phyloP scores from a whole-genome alignment of 1,140 invertebrate species.

The Portunus trituberculatus region DNA sequence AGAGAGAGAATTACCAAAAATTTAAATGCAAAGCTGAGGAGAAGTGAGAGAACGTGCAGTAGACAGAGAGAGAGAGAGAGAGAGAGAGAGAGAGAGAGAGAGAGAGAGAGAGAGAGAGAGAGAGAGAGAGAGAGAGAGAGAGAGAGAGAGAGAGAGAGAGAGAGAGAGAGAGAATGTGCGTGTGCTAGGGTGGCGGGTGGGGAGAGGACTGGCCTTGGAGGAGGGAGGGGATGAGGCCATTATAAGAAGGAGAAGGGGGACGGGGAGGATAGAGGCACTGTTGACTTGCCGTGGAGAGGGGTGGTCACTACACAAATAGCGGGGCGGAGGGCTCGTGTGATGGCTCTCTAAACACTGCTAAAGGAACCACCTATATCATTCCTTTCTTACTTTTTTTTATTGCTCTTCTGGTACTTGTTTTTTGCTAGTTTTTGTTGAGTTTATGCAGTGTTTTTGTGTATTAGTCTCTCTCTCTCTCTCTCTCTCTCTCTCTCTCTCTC shows the following conservation, averaged over 20 bases:
- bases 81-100: background rate
- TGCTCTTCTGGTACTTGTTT: no score
- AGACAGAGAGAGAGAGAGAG: background rate
- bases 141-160: no score
- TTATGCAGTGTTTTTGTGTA: no score
- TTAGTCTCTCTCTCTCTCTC: no score
- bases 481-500: no score
- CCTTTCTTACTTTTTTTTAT: background rate
- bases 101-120: no score
- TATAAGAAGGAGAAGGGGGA: background rate
- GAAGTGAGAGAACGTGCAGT: background rate
- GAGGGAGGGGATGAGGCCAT: background rate
- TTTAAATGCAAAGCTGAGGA: background rate
- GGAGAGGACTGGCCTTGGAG: no score
- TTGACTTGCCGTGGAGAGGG: background rate
- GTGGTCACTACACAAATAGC: conserved; percentile 20
- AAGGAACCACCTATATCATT: background rate
- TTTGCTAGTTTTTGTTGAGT: no score
- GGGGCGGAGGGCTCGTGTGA: background rate
- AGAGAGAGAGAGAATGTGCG: no score
- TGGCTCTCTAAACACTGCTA: background rate
- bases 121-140: no score
- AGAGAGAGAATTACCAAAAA: background rate
- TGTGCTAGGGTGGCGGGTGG: no score
- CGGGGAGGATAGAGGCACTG: background rate